Base-by-base conservation (phyloP, 1,140 invertebrate species). In the Panonychus citri region DNA sequence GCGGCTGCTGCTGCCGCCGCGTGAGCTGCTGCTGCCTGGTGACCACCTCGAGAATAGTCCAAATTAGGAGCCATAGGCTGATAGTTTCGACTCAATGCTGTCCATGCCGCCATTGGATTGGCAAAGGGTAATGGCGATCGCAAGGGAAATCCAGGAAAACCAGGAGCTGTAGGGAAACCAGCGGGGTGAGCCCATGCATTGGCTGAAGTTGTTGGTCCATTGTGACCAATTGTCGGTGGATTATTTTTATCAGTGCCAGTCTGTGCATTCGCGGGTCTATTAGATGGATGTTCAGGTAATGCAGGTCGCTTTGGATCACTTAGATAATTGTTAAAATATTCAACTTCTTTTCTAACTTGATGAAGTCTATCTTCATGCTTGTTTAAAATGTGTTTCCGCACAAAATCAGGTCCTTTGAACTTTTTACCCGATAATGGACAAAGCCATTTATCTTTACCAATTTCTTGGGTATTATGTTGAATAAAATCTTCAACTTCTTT, bases 401-500 rank as follows among this genome's bases (percentile, higher is more conserved):
- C 91, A 72, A 96, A 99, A 66, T 98, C 93, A 0, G 94, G 90
- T 0, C 91, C 94, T 70, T 97, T 98, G 70, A 99, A 99, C 68
- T 98, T 98, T 68, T 99, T 99, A 0, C 91, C 93, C 57, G 89
- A 95, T 0, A 99, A 72, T 0, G 94, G 93, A 74, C 94, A 99
- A 26, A 98, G 69, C 91, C 93, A 99, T 64, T 97, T 98, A 65
- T 97, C 93, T 64, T 94, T 93, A 15, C 19, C 15, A 24, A 97
- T 64, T 71, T 98, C 93, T 65, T 95, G 85, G 21, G 66, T 65
- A 66, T 96, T 95, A 0, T 83, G 81, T 62, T 82, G 78, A 13
- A 95, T 81, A 63, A 96, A 95, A 66, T 91, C 91, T 64, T 96
- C 89, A 0, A 93, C 85, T 71, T 93, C 87, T 61, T 56, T 77